Evolutionary conservation across 2,888 invertebrate genomes (phyloP), one percentile per base, ranked within the genome.

Genomic region (Drosophila anomalata): DNA sequence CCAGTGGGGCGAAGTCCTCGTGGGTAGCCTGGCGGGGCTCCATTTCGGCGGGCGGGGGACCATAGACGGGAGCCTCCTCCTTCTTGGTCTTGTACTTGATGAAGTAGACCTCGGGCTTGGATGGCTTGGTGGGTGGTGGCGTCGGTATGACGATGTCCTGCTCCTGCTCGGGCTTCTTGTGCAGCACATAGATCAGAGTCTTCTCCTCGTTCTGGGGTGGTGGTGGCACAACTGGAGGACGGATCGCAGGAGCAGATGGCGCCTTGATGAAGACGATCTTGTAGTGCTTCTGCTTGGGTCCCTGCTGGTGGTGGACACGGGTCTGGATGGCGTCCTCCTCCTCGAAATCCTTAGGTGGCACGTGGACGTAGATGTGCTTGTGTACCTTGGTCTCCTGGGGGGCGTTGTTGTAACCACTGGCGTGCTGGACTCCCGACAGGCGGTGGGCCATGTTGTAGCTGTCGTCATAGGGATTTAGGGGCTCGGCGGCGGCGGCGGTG

Each of bases 251-350:
- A 56, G 96, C 94, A 78, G 96, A 94, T 79, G 97, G 97, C 53
- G 97, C 96, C 93, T 97, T 97, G 93, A 97, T 97, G 94, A 97
- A 97, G 92, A 97, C 96, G 91, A 97, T 97, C 92, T 97, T 97
- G 94, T 97, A 96, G 91, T 96, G 96, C 89, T 96, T 96, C 92
- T 96, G 96, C 61, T 96, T 94, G 77, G 95, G 94, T 24, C 92
- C 91, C 2, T 88, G 76, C 62, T 93, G 86, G 39, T 89, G 89
- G 14, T 77, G 88, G 1, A 91, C 86, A 31, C 87, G 90, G 14
- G 90, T 87, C 72, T 79, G 80, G 9, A 87, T 74, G 1, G 85
- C 88, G 20, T 91, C 91, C 52, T 90, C 90, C 33, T 90, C 85
- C 66, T 90, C 90, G 33, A 90, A 89, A 44, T 90, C 91, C 75